phyloP scores from a whole-genome alignment of 1,140 invertebrate genomes.

The Araneus ventricosus region DNA sequence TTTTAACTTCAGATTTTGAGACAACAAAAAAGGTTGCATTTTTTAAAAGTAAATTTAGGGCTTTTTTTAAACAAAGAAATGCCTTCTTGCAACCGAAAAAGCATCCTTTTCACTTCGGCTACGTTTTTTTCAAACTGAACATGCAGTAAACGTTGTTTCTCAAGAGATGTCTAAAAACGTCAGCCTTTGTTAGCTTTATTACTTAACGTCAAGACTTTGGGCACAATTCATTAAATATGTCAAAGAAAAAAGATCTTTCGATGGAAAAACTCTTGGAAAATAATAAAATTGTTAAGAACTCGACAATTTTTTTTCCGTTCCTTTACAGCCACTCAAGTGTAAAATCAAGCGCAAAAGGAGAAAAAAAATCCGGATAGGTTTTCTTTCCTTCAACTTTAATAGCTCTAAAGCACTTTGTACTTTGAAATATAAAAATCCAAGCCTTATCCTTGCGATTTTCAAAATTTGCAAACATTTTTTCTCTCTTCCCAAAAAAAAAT shows the following conservation, averaged over 20 bases:
- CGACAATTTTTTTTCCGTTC: background rate
- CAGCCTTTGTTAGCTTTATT: conserved; percentile 66
- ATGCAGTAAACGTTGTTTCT: conserved; percentile 11
- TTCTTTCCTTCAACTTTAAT: conserved; percentile 39
- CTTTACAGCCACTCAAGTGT: conserved; percentile 14
- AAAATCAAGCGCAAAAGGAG: conserved; percentile 47
- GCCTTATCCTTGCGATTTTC: background rate
- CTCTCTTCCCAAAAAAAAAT: background rate
- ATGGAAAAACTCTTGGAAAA: background rate
- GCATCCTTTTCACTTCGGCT: background rate
- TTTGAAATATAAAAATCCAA: conserved; percentile 27
- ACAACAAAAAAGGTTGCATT: background rate
- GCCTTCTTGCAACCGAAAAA: background rate
- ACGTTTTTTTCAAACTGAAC: background rate
- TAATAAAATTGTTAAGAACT: conserved; percentile 54
- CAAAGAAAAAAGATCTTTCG: conserved; percentile 24
- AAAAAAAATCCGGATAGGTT: background rate
- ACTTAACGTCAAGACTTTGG: conserved; percentile 50
- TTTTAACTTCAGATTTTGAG: background rate
- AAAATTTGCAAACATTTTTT: background rate
- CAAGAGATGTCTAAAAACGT: conserved; percentile 33
- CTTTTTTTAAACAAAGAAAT: background rate
- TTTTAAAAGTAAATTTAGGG: background rate
- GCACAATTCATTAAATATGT: conserved; percentile 44
- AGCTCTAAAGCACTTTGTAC: conserved; percentile 32